These are phyloP conservation scores for Zosterops borbonicus DNA, from an alignment of 2,113 vertebrate species.

Conservation along the genomic window DNA sequence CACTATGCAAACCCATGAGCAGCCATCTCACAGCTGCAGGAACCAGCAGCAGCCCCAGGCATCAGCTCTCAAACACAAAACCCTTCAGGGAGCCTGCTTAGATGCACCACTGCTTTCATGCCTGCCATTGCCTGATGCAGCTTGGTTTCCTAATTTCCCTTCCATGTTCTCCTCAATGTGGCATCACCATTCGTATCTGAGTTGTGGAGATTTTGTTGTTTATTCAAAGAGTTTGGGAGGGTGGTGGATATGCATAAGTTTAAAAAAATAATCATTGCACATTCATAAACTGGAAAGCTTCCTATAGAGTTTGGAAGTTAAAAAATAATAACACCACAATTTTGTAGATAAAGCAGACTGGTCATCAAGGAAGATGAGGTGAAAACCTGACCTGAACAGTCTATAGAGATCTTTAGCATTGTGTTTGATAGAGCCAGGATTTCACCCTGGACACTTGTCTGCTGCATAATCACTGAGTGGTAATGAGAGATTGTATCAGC, in stretches of 20 bases:
- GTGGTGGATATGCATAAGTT: neutral
- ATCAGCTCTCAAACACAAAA: neutral
- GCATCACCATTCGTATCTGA: neutral
- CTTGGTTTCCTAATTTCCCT: neutral
- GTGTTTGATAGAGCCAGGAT: neutral
- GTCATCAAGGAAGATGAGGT: neutral
- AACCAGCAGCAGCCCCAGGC: neutral
- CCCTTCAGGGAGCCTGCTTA: neutral
- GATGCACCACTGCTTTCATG: rapidly evolving
- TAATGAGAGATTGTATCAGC: conserved; percentile 25
- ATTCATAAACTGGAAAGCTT: neutral
- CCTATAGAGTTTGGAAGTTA: neutral
- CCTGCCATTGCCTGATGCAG: neutral
- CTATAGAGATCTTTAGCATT: neutral
- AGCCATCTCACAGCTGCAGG: neutral
- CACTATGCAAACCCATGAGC: rapidly evolving
- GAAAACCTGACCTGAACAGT: neutral
- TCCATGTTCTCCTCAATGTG: rapidly evolving
- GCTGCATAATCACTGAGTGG: neutral
- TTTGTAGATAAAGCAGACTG: neutral
- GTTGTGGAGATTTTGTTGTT: neutral
- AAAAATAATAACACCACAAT: neutral
- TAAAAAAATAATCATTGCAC: neutral
- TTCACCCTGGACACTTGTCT: conserved; percentile 1
- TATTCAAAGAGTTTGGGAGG: neutral